Percentiles rank a stretch among this genome's conserved stretches.
Evolutionary conservation across 1,140 invertebrate genomes (phyloP).

Genomic region (Drosophila pachea): DNA sequence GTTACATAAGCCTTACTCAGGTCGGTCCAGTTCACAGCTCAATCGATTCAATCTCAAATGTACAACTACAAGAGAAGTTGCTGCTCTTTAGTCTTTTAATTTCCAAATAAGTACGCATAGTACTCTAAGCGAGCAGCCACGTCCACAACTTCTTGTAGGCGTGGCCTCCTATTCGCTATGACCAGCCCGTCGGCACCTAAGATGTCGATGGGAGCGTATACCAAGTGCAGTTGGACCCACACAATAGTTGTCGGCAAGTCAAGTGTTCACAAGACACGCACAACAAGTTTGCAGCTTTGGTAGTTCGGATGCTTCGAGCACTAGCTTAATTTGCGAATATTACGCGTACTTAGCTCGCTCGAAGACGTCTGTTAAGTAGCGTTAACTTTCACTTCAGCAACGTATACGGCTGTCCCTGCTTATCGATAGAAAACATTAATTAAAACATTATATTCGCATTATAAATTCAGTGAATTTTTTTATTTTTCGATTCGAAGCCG

Average conservation of each 20-base stretch:
- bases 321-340: constrained; percentile 28
- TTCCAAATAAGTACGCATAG: too few relatives aligned
- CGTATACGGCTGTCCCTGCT: constrained; percentile 21
- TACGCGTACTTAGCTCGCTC: constrained; percentile 20
- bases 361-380: constrained; percentile 32
- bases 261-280: constrained; percentile 23
- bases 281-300: constrained; percentile 40
- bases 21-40: too few relatives aligned
- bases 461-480: constrained; percentile 55
- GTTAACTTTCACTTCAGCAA: constrained; percentile 58
- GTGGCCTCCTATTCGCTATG: too few relatives aligned
- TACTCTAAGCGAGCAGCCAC: too few relatives aligned
- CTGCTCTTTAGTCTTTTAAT: too few relatives aligned
- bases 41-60: too few relatives aligned
- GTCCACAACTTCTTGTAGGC: too few relatives aligned
- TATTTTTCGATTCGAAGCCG: background rate
- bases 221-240: background rate
- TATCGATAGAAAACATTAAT: constrained; percentile 67
- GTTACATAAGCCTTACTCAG: constrained; percentile 50
- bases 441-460: constrained; percentile 71
- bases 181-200: background rate
- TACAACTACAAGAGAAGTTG: too few relatives aligned
- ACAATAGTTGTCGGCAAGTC: background rate
- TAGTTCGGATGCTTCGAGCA: background rate
- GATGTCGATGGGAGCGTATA: too few relatives aligned